Base-by-base conservation (phyloP, 2,113 vertebrate species). In the Ophiodon elongatus region DNA sequence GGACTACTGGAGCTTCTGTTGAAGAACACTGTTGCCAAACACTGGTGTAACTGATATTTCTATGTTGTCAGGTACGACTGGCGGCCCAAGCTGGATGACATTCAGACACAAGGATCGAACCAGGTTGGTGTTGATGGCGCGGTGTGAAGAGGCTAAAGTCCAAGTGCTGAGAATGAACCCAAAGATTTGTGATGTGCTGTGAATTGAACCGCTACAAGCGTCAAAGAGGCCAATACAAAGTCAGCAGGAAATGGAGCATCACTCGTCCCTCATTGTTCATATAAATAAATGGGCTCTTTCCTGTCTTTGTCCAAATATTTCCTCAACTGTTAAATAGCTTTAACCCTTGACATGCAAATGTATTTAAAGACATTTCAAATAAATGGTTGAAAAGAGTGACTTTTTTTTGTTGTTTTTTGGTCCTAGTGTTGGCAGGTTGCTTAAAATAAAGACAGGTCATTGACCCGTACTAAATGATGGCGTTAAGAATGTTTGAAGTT, bases 61-160 rank as follows among this genome's bases (percentile, higher is more conserved):
- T 67, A 0, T 57, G 15, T 60, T 19, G 2, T 1, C 25, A 67
- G 76, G 60, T 25, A 1, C 0, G 41, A 19, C 33, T 4, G 33
- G 62, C 31, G 29, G 33, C 8, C 21, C 2, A 1, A 54, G 31
- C 37, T 69, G 45, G 62, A 64, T 4, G 14, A 14, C 14, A 14
- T 13, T 9, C 8, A n/a, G 19, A 21, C 31, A 0, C 7, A 5
- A 35, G 0, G 4, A 7, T 6, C 8, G 5, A 7, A 33, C 6
- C 73, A 68, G 79, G 84, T 85, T 67, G 4, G 10, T 62, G 70
- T 73, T 23, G 19, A 21, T 47, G 19, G 47, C n/a, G 6, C 6
- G 9, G 47, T 17, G 47, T 8, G 1, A 39, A 1, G 35, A 50
- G 5, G 47, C 19, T n/a, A 6, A 50, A 6, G 23, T 9, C 8